These are phyloP conservation scores for Dasyprocta punctata DNA, from an alignment of 2,113 vertebrate species.

Conservation along the genomic window DNA sequence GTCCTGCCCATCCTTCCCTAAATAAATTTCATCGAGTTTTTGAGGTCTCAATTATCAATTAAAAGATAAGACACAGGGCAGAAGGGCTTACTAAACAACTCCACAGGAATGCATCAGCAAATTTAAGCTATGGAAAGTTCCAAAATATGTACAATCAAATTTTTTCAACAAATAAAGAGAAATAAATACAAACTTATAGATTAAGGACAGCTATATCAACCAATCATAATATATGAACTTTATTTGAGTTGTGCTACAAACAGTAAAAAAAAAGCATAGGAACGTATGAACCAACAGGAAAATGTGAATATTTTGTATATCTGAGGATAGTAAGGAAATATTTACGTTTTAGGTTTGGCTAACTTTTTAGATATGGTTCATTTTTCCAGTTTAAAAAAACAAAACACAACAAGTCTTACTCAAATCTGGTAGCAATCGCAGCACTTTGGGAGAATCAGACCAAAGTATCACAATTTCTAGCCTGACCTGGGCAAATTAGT, in stretches of 20 bases:
- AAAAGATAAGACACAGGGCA: background rate
- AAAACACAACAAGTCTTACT: background rate
- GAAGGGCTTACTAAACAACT: background rate
- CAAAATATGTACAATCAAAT: background rate
- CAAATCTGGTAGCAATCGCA: background rate
- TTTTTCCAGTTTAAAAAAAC: conserved; percentile 3
- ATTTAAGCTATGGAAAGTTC: background rate
- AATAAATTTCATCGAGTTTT: background rate
- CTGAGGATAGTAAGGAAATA: background rate
- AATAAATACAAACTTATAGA: background rate
- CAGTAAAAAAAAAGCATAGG: background rate
- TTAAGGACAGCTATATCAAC: background rate
- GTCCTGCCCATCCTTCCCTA: background rate
- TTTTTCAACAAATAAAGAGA: background rate
- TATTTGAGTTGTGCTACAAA: background rate
- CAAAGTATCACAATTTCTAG: background rate
- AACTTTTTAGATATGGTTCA: background rate
- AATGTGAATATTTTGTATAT: background rate
- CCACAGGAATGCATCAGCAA: background rate
- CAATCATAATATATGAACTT: background rate
- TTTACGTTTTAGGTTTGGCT: background rate
- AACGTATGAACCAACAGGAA: background rate
- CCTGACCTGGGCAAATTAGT: background rate
- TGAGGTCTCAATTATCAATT: background rate
- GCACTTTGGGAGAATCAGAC: background rate